Conservation (phyloP, 1,140 invertebrate species). For the Drosophila ironensis region DNA sequence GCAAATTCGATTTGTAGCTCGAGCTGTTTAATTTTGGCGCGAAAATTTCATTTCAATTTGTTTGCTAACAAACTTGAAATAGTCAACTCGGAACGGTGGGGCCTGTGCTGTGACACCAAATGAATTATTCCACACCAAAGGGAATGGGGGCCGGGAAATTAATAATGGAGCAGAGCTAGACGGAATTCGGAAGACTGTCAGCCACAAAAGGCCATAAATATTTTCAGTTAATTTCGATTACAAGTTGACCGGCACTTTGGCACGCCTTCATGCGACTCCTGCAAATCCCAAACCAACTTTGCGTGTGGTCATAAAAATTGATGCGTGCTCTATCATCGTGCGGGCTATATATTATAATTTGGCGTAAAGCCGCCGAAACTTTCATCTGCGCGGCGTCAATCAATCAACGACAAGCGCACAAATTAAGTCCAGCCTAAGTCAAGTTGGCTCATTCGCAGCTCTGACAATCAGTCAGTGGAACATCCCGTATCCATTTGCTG, state of each 20-base stretch:
- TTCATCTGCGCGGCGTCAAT: constrained; percentile 68
- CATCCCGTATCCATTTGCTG: not conserved
- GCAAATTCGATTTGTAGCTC: constrained; percentile 35
- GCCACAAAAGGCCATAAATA: constrained; percentile 66
- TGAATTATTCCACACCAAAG: constrained; percentile 38
- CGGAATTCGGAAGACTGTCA: constrained; percentile 21
- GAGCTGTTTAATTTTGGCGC: constrained; percentile 57
- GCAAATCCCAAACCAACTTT: not conserved
- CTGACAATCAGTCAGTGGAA: constrained; percentile 65
- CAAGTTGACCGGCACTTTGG: constrained; percentile 44
- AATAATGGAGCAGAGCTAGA: constrained; percentile 31
- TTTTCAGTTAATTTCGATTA: constrained; percentile 76
- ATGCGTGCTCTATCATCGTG: constrained; percentile 65
- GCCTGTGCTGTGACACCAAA: constrained; percentile 22
- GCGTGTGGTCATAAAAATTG: constrained; percentile 66
- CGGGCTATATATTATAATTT: constrained; percentile 69
- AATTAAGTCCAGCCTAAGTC: constrained; percentile 66
- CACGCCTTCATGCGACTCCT: not conserved
- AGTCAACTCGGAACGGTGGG: not conserved
- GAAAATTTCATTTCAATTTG: constrained; percentile 50
- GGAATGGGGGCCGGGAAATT: constrained; percentile 38
- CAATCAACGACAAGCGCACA: constrained; percentile 76
- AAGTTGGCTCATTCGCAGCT: constrained; percentile 45
- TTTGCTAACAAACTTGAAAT: constrained; percentile 32
- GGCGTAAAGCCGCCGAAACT: constrained; percentile 71